phyloP scores from a whole-genome alignment of 2,113 vertebrate genomes.

The Poeciliopsis prolifica region DNA sequence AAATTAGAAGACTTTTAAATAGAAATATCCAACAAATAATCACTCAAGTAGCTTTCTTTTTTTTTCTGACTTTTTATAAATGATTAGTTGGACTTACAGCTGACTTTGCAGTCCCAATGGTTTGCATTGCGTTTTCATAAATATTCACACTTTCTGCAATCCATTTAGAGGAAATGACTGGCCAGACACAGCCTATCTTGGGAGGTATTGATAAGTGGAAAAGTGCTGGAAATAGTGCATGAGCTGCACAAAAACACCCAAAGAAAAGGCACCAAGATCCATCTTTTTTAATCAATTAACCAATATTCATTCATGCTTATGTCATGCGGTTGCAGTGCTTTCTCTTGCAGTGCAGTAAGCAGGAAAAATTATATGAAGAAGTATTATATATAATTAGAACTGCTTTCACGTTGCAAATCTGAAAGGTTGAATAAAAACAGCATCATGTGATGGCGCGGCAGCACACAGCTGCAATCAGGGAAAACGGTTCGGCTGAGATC shows the following conservation, averaged over 20 bases:
- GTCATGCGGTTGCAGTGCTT: conserved; percentile 14
- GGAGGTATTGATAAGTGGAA: conserved; percentile 1
- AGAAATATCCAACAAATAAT: background rate
- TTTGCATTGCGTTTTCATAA: background rate
- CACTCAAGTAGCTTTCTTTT: too few relatives aligned
- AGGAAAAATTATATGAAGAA: conserved; percentile 7
- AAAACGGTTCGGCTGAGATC: conserved; percentile 1
- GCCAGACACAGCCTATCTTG: conserved; percentile 9
- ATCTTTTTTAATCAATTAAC: background rate
- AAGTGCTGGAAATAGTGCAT: background rate
- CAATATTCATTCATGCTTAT: background rate
- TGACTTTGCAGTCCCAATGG: background rate
- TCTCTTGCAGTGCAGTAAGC: background rate
- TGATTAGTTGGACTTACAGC: background rate
- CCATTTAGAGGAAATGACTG: background rate
- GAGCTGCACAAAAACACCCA: background rate
- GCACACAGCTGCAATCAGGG: conserved; percentile 15
- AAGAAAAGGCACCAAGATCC: background rate
- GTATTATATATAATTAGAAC: conserved; percentile 16
- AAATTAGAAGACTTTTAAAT: conserved; percentile 5
- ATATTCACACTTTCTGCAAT: background rate
- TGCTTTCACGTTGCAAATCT: conserved; percentile 10
- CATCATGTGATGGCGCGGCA: conserved; percentile 34
- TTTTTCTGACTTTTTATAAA: background rate
- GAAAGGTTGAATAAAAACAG: conserved; percentile 41